phyloP scores from a whole-genome alignment of 2,113 vertebrate genomes.

The Neodon shergylaensis region DNA sequence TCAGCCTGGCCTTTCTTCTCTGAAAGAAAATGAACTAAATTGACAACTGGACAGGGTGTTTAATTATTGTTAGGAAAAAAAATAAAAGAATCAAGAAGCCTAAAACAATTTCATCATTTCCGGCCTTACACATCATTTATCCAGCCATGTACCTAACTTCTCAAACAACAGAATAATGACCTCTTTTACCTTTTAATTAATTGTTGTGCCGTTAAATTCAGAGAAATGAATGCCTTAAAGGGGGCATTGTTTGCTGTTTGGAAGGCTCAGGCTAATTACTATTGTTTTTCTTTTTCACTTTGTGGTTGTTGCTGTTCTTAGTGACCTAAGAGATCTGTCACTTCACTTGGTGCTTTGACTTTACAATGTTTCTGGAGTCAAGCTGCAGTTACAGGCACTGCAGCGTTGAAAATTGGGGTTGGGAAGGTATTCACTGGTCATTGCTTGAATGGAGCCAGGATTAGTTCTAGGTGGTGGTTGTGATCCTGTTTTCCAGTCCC shows the following conservation, averaged over 20 bases:
- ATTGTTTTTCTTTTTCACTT: neutral
- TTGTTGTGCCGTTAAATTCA: neutral
- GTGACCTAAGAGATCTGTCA: neutral
- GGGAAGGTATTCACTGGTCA: neutral
- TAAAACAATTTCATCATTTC: neutral
- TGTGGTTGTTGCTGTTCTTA: neutral
- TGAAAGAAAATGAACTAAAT: neutral
- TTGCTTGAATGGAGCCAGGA: neutral
- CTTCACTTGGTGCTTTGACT: neutral
- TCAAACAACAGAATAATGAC: neutral
- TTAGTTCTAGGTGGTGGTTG: neutral
- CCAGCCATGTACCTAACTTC: neutral
- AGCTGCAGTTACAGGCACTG: neutral
- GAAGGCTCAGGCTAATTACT: neutral
- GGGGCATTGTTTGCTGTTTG: neutral
- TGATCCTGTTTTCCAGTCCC: neutral
- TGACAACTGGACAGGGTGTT: neutral
- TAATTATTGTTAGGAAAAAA: neutral
- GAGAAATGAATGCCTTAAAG: neutral
- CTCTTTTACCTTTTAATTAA: slow-evolving; percentile 9
- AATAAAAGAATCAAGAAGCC: neutral
- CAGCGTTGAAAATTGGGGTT: neutral
- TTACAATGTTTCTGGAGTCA: neutral
- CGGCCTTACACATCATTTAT: neutral
- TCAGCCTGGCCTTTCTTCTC: neutral